These are phyloP conservation scores for Clarias magur DNA, from an alignment of 2,113 vertebrate species.

Conservation along the genomic window DNA sequence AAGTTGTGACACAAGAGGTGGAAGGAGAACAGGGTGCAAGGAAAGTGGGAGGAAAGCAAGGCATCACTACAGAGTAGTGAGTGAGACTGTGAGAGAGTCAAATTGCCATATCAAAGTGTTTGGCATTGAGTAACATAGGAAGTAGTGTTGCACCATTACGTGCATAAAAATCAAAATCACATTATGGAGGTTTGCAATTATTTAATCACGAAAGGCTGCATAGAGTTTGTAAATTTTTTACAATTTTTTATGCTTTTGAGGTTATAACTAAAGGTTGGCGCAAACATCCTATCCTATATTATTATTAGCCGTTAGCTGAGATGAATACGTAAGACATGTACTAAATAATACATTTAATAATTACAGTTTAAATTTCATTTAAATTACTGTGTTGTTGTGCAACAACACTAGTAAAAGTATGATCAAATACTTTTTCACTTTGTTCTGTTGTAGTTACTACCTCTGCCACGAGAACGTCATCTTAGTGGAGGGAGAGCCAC, in stretches of 20 bases:
- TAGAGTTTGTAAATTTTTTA: no score
- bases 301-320: no score
- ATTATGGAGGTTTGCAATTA: no score
- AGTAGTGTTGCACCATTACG: not conserved
- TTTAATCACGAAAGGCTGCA: no score
- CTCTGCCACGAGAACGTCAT: conserved; percentile 48
- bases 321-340: no score
- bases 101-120: not conserved
- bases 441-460: conserved; percentile 48
- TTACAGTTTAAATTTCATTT: not conserved
- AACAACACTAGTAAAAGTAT: not conserved
- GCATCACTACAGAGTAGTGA: conserved; percentile 74
- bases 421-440: not conserved
- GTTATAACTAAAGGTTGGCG: no score
- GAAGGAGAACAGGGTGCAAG: conserved; percentile 23
- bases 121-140: not conserved
- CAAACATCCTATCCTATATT: no score
- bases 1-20: not conserved
- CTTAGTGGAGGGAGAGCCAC: not conserved
- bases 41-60: conserved; percentile 30
- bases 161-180: no score
- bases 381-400: not conserved
- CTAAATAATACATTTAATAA: no score
- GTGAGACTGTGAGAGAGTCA: conserved; percentile 49
- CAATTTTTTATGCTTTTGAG: no score